Base-by-base conservation (phyloP, 2,888 invertebrate genomes). In the Spilosoma lubricipeda region DNA sequence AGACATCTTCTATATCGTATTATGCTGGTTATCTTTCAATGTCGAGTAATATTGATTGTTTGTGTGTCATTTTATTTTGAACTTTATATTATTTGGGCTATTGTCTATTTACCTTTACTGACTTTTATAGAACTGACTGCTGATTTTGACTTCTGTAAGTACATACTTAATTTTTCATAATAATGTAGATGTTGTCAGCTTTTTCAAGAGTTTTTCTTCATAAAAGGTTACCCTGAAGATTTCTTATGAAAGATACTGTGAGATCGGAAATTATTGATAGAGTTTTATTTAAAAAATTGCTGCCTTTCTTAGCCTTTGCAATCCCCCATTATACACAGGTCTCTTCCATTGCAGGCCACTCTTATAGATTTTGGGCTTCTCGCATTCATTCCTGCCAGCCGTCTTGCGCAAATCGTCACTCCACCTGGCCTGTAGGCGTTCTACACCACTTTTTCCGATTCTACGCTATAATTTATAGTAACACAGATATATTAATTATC, bases 1-100 rank as follows among this genome's bases (percentile, higher is more conserved):
- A 81, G 75, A 79, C 81, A 82, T 75, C 74, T 69, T 84, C 70
- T 70, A 66, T 77, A 74, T 68, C 56, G 67, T 75, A 77, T 82
- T 80, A 75, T 80, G 33, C 67, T 72, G 67, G 48, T 75, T 72
- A 74, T 77, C 33, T 84, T 74, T 59, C 63, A 77, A 74, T 73
- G 20, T 68, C 30, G 66, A n/a, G 52, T 56, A n/a, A 56, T 56
- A 56, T 56, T 56, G n/a, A 56, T n/a, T 56, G 63, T 69, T 78
- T 75, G 63, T 42, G 30, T 74, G 30, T 48, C 15, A 36, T 66
- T 13, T 23, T 67, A 67, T 33, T 65, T 36, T 27, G 27, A 59
- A 4, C 27, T 27, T 13, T 59, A 59, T 59, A 15, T 5, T 27
- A 59, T 15, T 13, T 27, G 59, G 4, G 0, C 3, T 63, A 30